These are phyloP conservation scores for Alca torda DNA, from an alignment of 2,797 vertebrate species.

Conservation along the genomic window DNA sequence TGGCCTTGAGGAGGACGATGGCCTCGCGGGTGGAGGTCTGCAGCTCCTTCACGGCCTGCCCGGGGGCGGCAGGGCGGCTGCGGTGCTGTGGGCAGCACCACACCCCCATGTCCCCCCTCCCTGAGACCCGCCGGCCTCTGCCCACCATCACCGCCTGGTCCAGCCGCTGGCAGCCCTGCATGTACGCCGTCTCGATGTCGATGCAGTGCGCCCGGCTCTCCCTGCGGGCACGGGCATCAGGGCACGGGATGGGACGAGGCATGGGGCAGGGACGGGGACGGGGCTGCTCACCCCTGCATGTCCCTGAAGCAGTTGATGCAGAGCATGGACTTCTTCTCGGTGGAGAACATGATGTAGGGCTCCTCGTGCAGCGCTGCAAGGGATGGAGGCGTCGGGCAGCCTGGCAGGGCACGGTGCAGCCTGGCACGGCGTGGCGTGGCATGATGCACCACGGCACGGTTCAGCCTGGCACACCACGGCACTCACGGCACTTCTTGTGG, in stretches of 20 bases:
- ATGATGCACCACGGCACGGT: neutral
- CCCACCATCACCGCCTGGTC: conserved; percentile 93
- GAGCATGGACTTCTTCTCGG: conserved; percentile 92
- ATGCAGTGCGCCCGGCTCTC: conserved; percentile 93
- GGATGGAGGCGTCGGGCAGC: accelerated
- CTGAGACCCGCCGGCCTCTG: accelerated
- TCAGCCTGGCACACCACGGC: accelerated
- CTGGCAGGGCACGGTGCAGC: accelerated
- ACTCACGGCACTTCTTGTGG: conserved; percentile 89
- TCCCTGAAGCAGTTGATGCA: conserved; percentile 98
- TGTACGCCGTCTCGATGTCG: conserved; percentile 92
- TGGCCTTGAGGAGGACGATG: conserved; percentile 88
- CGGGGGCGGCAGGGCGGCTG: accelerated
- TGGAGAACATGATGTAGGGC: conserved; percentile 94
- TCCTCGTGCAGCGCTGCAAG: conserved; percentile 87
- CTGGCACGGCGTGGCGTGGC: accelerated
- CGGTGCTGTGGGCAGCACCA: accelerated
- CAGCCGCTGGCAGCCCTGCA: conserved; percentile 92
- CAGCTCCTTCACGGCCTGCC: conserved; percentile 84
- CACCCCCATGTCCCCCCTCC: accelerated
- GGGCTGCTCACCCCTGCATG: conserved; percentile 88
- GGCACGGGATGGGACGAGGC: accelerated
- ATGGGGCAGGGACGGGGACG: accelerated
- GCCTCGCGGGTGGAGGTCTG: conserved; percentile 88
- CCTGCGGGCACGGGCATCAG: conserved; percentile 61